Base-by-base conservation (phyloP, 2,888 invertebrate species). In the Seira musarum region DNA sequence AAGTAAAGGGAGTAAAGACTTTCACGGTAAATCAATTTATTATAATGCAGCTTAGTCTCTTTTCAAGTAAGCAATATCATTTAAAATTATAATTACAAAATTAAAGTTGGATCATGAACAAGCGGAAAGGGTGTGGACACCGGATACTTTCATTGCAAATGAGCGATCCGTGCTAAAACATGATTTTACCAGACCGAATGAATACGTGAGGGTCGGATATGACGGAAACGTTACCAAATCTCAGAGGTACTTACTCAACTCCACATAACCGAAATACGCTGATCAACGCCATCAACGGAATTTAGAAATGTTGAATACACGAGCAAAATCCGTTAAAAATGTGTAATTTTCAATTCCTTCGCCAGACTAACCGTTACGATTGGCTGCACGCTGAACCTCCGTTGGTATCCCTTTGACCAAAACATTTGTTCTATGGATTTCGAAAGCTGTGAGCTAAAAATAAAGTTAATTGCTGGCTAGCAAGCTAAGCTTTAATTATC, bases 361-460 rank as follows among this genome's bases (percentile, higher is more conserved):
- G 64, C 8, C 92, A 96, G 96, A 89, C 93, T 97, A 90, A 97
- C 97, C 86, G 96, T 97, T 88, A 97, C 97, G 85, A 96, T 96
- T 85, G 96, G 96, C 87, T 97, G 97, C 90, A 96, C 96, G 77
- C 97, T 97, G 97, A 95, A 96, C 89, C 93, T 97, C 69, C 96
- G 97, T 89, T 97, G 96, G 90, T 97, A 97, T 89, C 97, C 97
- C 57, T 96, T 97, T 96, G 97, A 97, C 90, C 93, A 96, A 87
- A 97, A 97, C 89, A 90, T 96, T 86, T 97, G 97, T 90, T 95
- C 96, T 89, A 95, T 97, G 89, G 96, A 96, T 91, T 96, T 97
- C 88, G 97, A 97, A 93, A 97, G 97, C 93, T 97, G 97, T 97
- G 94, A 97, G 97, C 13, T n/a, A n/a, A n/a, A n/a, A n/a, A n/a